Percentiles rank a stretch among this genome's conserved stretches.
Evolutionary conservation across 1,140 invertebrate species (phyloP).

Genomic region (Diachasmimorpha longicaudata): DNA sequence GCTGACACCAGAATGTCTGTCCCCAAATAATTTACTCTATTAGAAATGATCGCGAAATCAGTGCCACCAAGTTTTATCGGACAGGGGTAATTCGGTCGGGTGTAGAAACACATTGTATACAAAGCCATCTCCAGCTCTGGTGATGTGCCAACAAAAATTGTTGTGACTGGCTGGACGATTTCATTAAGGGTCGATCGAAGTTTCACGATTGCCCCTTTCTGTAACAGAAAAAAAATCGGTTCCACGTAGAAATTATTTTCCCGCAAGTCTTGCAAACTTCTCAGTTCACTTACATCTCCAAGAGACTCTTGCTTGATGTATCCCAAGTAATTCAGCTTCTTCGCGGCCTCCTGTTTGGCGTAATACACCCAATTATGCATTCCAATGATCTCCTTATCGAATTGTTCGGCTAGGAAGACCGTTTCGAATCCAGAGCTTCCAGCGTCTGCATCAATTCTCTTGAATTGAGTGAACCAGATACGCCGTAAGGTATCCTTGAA

Average conservation of each 20-base stretch:
- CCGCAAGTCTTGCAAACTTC: too few species aligned
- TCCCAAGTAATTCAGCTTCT: constrained; percentile 66
- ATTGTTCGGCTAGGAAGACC: constrained; percentile 67
- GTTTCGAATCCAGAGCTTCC: constrained; percentile 69
- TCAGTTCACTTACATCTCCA: constrained; percentile 53
- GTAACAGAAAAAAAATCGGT: constrained; percentile 33
- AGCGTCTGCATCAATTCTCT: constrained; percentile 60
- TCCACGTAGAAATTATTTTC: not conserved
- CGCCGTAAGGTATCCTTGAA: constrained; percentile 62
- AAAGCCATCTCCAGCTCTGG: constrained; percentile 75
- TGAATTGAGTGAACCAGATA: constrained; percentile 66
- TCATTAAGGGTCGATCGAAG: constrained; percentile 63
- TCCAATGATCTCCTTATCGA: constrained; percentile 65
- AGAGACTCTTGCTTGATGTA: constrained; percentile 62
- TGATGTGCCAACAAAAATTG: constrained; percentile 71
- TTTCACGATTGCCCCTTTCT: constrained; percentile 63
- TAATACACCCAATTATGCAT: constrained; percentile 71
- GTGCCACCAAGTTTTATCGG: constrained; percentile 56
- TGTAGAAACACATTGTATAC: constrained; percentile 70
- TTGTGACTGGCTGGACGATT: constrained; percentile 63
- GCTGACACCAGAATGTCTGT: constrained; percentile 57
- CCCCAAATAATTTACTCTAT: constrained; percentile 58
- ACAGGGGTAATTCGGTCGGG: constrained; percentile 62
- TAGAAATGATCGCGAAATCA: constrained; percentile 54
- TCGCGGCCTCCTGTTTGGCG: constrained; percentile 63